These are phyloP conservation scores for Papilio elwesi DNA, from an alignment of 2,888 invertebrate species.

Conservation along the genomic window DNA sequence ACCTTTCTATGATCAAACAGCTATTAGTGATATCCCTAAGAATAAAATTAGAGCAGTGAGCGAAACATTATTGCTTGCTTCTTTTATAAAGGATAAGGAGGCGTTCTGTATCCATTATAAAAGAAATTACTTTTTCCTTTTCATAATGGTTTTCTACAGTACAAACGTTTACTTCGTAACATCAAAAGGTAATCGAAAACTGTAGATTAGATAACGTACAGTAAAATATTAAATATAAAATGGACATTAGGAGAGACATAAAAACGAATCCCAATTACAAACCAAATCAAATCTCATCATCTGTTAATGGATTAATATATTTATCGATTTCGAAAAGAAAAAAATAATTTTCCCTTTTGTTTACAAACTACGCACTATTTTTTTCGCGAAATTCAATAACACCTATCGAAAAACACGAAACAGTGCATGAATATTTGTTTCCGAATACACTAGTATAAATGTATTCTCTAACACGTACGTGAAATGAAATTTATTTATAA, in stretches of 20 bases:
- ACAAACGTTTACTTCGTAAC: neutral
- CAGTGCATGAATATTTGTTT: constrained; percentile 16
- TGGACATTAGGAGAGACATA: no score
- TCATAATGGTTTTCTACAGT: constrained; percentile 5
- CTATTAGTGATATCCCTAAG: neutral
- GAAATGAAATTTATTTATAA: constrained; percentile 42
- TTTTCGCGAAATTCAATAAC: constrained; percentile 32
- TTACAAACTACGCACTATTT: constrained; percentile 2
- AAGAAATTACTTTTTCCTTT: constrained; percentile 16
- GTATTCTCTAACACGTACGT: constrained; percentile 21
- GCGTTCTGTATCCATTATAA: constrained; percentile 11
- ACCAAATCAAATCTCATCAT: neutral
- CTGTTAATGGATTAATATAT: constrained; percentile 2
- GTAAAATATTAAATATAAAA: neutral
- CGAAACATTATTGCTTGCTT: constrained; percentile 38
- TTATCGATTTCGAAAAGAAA: constrained; percentile 5
- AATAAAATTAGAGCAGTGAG: constrained; percentile 10
- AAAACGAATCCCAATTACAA: neutral
- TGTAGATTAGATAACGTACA: neutral
- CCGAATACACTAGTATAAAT: constrained; percentile 20
- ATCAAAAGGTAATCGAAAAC: neutral
- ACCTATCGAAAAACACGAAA: constrained; percentile 21
- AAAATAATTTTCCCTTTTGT: neutral
- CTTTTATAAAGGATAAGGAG: constrained; percentile 6
- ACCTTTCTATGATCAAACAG: neutral